These are phyloP conservation scores for Ptychoptera contaminata DNA, from an alignment of 2,888 invertebrate species.

Conservation along the genomic window DNA sequence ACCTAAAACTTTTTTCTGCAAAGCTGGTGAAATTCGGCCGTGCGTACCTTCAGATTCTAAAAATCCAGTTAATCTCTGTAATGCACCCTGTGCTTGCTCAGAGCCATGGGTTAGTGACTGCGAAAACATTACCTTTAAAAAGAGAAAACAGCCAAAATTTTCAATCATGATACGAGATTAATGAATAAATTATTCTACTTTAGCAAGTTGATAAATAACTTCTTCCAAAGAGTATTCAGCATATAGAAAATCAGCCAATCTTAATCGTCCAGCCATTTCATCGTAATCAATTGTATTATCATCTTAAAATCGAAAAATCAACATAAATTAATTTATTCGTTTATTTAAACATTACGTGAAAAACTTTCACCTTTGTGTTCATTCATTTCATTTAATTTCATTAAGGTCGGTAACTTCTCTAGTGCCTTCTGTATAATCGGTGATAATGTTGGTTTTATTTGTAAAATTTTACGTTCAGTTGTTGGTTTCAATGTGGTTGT, in stretches of 20 bases:
- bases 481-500: slow-evolving; percentile 17
- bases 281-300: slow-evolving; percentile 38
- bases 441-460: slow-evolving; percentile 13
- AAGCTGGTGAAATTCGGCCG: slow-evolving; percentile 53
- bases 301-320: slow-evolving; percentile 11
- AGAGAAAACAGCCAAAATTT: slow-evolving; percentile 2
- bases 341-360: not conserved
- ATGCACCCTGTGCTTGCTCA: slow-evolving; percentile 50
- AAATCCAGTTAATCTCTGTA: slow-evolving; percentile 58
- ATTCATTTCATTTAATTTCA: slow-evolving; percentile 23
- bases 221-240: slow-evolving; percentile 63
- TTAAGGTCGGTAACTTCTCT: slow-evolving; percentile 18
- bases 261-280: slow-evolving; percentile 49
- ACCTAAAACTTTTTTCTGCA: slow-evolving; percentile 68
- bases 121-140: slow-evolving; percentile 67
- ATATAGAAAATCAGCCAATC: slow-evolving; percentile 54
- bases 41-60: slow-evolving; percentile 55
- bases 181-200: slow-evolving; percentile 30
- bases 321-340: not conserved
- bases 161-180: not conserved
- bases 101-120: slow-evolving; percentile 56
- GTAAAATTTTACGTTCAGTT: slow-evolving; percentile 8
- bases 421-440: slow-evolving; percentile 15
- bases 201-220: slow-evolving; percentile 64
- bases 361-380: slow-evolving; percentile 15